Conservation (phyloP, 2,113 vertebrate genomes). For the Ailurus styani region DNA sequence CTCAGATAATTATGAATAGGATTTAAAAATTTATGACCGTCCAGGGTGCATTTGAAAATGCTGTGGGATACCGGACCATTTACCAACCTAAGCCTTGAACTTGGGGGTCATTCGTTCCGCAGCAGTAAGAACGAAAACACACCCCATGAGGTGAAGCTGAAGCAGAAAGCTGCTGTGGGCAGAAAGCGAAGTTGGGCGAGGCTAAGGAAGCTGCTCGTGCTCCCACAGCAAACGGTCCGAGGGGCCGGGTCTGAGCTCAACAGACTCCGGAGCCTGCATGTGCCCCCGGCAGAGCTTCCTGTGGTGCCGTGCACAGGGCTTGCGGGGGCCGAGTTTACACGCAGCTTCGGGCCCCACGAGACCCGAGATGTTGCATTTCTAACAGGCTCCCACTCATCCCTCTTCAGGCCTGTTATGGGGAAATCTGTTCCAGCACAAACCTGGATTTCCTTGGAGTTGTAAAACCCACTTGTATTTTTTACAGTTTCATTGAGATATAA, state of each 20-base stretch:
- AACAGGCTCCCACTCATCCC: background rate
- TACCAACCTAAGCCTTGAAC: background rate
- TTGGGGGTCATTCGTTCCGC: background rate
- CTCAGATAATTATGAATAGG: background rate
- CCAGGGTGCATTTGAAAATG: background rate
- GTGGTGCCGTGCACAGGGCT: background rate
- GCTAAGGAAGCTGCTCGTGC: background rate
- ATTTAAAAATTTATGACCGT: background rate
- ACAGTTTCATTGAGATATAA: background rate
- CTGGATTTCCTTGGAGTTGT: conserved; percentile 22
- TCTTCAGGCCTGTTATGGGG: background rate
- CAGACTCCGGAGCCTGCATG: accelerated
- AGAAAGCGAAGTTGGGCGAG: too few species aligned
- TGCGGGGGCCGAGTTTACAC: accelerated
- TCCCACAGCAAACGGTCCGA: accelerated
- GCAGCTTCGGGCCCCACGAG: background rate
- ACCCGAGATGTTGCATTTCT: background rate
- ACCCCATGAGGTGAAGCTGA: background rate
- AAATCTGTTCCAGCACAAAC: background rate
- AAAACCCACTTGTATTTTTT: background rate
- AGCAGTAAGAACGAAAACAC: background rate
- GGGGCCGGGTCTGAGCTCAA: too few species aligned
- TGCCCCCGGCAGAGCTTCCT: background rate
- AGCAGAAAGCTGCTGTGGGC: too few species aligned
- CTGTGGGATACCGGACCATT: background rate